Base-by-base conservation (phyloP, 1,140 invertebrate species). In the Bombus picipes region DNA sequence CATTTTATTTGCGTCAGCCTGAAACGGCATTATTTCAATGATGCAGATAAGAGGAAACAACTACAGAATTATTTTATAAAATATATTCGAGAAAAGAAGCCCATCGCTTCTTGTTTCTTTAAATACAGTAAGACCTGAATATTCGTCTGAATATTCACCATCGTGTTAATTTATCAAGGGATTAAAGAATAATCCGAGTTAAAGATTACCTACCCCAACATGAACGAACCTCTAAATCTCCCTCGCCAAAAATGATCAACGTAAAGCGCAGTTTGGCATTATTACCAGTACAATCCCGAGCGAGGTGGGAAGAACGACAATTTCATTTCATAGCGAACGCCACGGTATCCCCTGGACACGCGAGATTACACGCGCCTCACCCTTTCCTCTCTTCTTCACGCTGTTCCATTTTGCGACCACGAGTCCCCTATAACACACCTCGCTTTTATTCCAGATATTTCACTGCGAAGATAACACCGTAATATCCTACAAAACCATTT, bases 401-500 rank as follows among this genome's bases (percentile, higher is more conserved):
- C 28, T 32, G 53, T 57, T 66, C 76, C 34, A 72, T 39, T 87
- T 77, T 65, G 68, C 86, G 80, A 86, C 75, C 87, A 53, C 65
- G 37, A 86, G 83, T 73, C 83, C 9, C 34, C 65, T 86, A 71
- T 77, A 32, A 47, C 22, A n/a, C 43, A 43, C n/a, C 70, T 83
- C 80, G 53, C 59, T 28, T 81, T 47, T 81, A 57, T 89, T 87
- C 66, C 75, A 22, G 47, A 53, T 53, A 53, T 53, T 53, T 53
- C 47, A 59, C 41, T 78, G 47, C 28, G 34, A 13, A 74, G 59
- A 84, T 81, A 53, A 39, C 71, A 77, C 70, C 43, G 81, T 81
- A 90, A 87, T 89, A 89, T 76, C 68, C 72, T 22, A 81, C 87
- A 39, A 81, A 87, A 28, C 79, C 75, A 59, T 80, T 78, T 86